Base-by-base conservation (phyloP, 2,113 vertebrate genomes). In the Montifringilla adamsi region DNA sequence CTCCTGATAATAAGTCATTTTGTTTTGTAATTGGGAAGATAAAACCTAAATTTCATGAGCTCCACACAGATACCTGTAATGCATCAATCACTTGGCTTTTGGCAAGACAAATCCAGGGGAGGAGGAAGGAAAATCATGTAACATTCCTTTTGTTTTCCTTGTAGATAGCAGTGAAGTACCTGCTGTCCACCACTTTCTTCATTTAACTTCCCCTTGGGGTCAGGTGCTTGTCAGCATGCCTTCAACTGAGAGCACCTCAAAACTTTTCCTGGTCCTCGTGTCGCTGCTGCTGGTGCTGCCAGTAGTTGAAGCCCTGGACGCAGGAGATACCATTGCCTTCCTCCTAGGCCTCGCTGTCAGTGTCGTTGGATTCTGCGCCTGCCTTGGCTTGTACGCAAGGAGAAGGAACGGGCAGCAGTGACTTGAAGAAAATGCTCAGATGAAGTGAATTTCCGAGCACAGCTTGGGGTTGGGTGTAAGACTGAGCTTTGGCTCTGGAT, bases 381-480 rank as follows among this genome's bases (percentile, higher is more conserved):
- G 98, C 74, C 96, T 99, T 46, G 99, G 99, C 74, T 98, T 99
- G 90, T 99, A 99, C 43, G 98, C 99, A 15, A 98, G 99, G 91
- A 98, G 95, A 92, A 97, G 98, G 91, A 98, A 98, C 80, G 98
- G 97, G 52, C 98, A 97, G 68, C 97, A 98, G 44, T 99, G 98
- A 98, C 70, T 90, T 77, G 52, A 43, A 59, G 89, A 85, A 76
- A 74, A 86, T 58, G 66, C 35, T 74, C 52, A 35, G 59, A 76
- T 91, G 55, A 91, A 77, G 47, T 53, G 31, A 79, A 74, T 68
- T 76, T 75, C 50, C 6, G 20, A 67, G 95, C 74, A 62, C 11
- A 4, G 26, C 26, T 66, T 87, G 69, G 79, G 14, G 14, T 87
- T 90, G 88, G 52, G n/a, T 89, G 35, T 88, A 78, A 76, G 68